These are phyloP conservation scores for Gonatopus flavifemur DNA, from an alignment of 1,140 invertebrate species.

Conservation along the genomic window DNA sequence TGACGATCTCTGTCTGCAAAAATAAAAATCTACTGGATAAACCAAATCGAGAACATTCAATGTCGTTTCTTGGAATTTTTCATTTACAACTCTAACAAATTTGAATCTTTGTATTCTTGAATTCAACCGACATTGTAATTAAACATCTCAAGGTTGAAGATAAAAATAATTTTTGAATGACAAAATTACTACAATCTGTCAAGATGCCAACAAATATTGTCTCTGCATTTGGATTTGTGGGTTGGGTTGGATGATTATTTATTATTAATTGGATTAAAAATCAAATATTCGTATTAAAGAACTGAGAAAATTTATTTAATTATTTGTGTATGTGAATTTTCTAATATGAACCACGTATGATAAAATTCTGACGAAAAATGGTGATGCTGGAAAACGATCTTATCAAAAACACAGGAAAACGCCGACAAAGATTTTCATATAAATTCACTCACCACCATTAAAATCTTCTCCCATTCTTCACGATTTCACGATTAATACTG, in stretches of 20 bases:
- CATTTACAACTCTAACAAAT: neutral
- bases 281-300: no score
- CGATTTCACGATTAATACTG: no score
- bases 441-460: conserved; percentile 45
- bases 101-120: neutral
- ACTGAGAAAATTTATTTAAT: no score
- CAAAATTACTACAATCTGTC: neutral
- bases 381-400: no score
- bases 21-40: neutral
- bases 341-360: no score
- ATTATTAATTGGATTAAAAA: no score
- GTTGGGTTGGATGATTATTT: no score
- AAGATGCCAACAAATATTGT: no score
- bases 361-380: no score
- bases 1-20: conserved; percentile 36
- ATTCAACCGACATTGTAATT: neutral
- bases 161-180: neutral
- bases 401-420: conserved; percentile 17
- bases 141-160: neutral
- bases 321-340: no score
- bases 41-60: neutral
- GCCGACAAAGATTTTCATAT: neutral
- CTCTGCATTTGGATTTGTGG: no score
- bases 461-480: conserved; percentile 51
- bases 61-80: neutral